Evolutionary conservation across 1,140 invertebrate species (phyloP), one percentile per base, ranked within the genome.

Genomic region (Formica selysi): DNA sequence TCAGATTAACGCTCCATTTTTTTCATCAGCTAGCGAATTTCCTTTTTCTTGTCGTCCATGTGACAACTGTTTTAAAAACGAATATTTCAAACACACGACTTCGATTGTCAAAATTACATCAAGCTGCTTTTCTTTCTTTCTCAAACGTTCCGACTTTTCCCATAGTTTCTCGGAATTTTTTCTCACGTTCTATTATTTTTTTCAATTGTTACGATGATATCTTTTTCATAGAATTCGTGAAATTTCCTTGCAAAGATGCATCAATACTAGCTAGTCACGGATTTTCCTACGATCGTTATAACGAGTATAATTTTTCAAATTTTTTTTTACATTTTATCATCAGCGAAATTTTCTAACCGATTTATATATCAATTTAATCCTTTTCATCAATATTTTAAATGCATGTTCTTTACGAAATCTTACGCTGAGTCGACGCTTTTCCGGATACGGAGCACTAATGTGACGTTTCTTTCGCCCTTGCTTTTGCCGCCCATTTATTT

Each of bases 401-500:
- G 8, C 13, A 22, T 1, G 11, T 79, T 5, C 13, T 22, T 65
- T 5, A 54, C 11, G 6, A 36, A 44, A 26, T 6, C 16, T n/a
- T 5, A 19, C 19, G n/a, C 19, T 4, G 10, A 41, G 19, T 6
- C 19, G 11, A 65, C 4, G 13, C 54, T 79, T 48, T 51, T 67
- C 11, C 29, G 10, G 38, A 57, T n/a, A 22, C 67, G n/a, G 19
- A 81, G 29, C 67, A 19, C 11, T 61, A 29, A 29, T 22, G 7
- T 22, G 32, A 41, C 38, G 57, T 76, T 65, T 65, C 54, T 61
- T 22, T 48, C 73, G 38, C 48, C 83, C 36, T 79, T 11, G 59
- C 44, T 85, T 59, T 38, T 81, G 44, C 79, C 54, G 68, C 54
- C 68, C 73, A 83, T 73, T 83, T 74, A 74, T 83, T 83, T 83